Percentiles rank a stretch among this genome's conserved stretches.
Evolutionary conservation across 2,888 invertebrate species (phyloP).

Genomic region (Oxyteleia sp.): DNA sequence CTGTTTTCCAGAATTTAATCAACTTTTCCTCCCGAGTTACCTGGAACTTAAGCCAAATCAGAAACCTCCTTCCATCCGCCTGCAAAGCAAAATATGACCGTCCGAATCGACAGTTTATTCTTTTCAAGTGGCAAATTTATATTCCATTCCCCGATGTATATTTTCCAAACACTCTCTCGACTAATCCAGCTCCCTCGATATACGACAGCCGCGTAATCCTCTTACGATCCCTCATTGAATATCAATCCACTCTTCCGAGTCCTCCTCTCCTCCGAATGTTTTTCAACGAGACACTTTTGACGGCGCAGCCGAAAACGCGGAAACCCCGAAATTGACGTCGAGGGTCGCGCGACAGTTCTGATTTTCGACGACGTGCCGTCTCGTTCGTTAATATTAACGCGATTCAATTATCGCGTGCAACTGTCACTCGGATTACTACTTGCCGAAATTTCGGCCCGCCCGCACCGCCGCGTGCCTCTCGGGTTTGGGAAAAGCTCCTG

Average conservation of each 20-base stretch:
- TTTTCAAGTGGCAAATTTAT: conserved; percentile 39
- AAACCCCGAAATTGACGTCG: conserved; percentile 13
- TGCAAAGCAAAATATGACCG: background rate
- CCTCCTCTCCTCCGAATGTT: conserved; percentile 39
- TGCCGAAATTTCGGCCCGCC: background rate
- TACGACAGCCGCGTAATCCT: conserved; percentile 59
- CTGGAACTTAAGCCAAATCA: conserved; percentile 5
- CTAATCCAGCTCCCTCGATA: conserved; percentile 71
- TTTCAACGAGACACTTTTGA: conserved; percentile 43
- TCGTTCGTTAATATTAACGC: background rate
- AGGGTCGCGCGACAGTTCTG: background rate
- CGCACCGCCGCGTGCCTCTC: conserved; percentile 73
- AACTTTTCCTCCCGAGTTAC: background rate
- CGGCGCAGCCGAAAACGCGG: conserved; percentile 9
- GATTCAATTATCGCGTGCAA: background rate
- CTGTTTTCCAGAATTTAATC: conserved; percentile 5
- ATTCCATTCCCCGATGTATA: conserved; percentile 34
- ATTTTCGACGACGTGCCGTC: conserved; percentile 3
- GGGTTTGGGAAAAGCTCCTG: conserved; percentile 65
- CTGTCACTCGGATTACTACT: background rate
- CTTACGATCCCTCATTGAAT: conserved; percentile 47
- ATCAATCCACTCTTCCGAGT: conserved; percentile 44
- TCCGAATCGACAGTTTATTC: conserved; percentile 38
- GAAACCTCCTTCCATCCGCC: background rate
- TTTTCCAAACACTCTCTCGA: conserved; percentile 53